Evolutionary conservation across 2,797 vertebrate species (phyloP).

Genomic region (Chaetophractus vellerosus): DNA sequence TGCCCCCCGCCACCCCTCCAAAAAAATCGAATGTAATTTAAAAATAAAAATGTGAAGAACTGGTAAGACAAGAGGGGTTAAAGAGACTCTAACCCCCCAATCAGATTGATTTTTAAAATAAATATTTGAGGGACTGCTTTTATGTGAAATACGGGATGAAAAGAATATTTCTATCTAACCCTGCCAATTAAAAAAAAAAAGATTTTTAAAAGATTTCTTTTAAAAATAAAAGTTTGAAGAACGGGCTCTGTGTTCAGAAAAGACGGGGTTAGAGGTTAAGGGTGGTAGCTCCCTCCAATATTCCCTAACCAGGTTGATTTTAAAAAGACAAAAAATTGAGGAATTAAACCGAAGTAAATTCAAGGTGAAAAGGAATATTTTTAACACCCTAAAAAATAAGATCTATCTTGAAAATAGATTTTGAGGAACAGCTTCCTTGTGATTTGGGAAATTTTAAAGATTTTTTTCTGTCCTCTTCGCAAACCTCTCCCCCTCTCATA

Average conservation of each 20-base stretch:
- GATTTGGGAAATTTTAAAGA: slow-evolving; percentile 48
- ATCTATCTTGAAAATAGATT: neutral
- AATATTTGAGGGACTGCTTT: slow-evolving; percentile 48
- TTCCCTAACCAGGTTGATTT: neutral
- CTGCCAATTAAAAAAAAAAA: neutral
- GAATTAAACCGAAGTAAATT: slow-evolving; percentile 3
- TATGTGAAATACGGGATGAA: slow-evolving; percentile 25
- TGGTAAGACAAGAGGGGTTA: neutral
- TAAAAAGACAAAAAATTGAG: slow-evolving; percentile 36
- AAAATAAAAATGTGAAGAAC: slow-evolving; percentile 36
- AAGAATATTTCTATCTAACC: neutral
- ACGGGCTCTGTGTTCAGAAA: neutral
- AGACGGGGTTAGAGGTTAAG: neutral
- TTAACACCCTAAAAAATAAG: neutral
- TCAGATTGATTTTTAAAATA: slow-evolving; percentile 61
- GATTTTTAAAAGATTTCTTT: neutral
- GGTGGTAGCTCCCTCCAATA: neutral
- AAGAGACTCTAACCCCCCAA: neutral
- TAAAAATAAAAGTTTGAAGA: slow-evolving; percentile 40
- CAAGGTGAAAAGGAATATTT: neutral
- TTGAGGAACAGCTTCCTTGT: slow-evolving; percentile 20
- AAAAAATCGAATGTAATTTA: neutral
- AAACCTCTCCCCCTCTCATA: neutral
- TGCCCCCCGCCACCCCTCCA: neutral
- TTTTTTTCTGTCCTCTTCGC: neutral